Evolutionary conservation across 2,888 invertebrate species (phyloP).

Genomic region (Diaphora mendica): DNA sequence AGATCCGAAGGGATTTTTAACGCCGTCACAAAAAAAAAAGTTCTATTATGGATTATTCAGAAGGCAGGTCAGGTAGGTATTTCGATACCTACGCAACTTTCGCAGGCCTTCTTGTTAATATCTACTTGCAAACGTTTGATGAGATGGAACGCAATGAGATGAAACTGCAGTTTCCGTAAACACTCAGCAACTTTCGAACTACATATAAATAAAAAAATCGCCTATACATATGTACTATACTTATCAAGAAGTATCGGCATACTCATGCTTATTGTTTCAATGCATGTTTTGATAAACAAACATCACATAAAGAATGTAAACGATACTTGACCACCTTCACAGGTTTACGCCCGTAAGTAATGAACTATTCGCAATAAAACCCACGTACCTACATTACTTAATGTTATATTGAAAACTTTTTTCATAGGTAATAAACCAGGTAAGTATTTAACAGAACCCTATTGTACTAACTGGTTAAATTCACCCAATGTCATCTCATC

Average conservation of each 20-base stretch:
- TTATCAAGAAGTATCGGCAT: not conserved
- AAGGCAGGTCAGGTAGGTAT: not conserved
- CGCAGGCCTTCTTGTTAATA: not conserved
- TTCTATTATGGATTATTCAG: not conserved
- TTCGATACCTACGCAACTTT: not conserved
- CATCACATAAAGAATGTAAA: not conserved
- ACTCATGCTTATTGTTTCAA: conserved; percentile 1
- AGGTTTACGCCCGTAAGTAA: not conserved
- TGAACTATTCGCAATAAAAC: not conserved
- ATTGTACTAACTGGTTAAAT: not conserved
- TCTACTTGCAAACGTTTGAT: not conserved
- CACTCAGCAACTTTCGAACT: not conserved
- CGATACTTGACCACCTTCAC: conserved; percentile 1
- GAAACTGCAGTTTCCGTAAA: not conserved
- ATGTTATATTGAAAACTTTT: not conserved
- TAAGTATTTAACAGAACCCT: not conserved
- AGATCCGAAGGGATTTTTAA: no score
- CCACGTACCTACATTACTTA: not conserved
- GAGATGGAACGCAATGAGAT: not conserved
- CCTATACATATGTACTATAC: not conserved
- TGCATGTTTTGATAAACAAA: not conserved
- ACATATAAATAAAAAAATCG: not conserved
- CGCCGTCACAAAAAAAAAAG: no score
- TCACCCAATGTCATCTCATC: not conserved
- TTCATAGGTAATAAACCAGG: not conserved